These are phyloP conservation scores for Rhinoptilus africanus DNA, from an alignment of 2,113 vertebrate species.

Conservation along the genomic window DNA sequence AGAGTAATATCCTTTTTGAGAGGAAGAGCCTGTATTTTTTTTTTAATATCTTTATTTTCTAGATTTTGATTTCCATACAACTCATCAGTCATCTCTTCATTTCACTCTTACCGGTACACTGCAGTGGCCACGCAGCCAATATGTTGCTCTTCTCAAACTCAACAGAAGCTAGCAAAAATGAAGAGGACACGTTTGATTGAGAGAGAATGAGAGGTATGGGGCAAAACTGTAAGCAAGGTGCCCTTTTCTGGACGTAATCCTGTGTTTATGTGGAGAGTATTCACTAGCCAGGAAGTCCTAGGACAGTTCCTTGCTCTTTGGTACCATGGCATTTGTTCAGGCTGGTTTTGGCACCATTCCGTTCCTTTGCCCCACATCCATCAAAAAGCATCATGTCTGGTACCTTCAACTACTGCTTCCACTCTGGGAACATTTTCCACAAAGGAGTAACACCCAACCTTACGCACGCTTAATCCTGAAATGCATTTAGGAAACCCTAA, in stretches of 20 bases:
- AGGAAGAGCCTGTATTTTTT: not conserved
- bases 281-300: not conserved
- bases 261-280: not conserved
- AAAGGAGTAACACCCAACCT: not conserved
- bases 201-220: not conserved
- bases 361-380: not conserved
- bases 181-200: not conserved
- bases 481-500: not conserved
- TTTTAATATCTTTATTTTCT: not conserved
- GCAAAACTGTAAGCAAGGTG: not conserved
- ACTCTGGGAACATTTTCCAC: not conserved
- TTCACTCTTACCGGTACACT: not conserved
- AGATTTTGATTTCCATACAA: not conserved
- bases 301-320: not conserved
- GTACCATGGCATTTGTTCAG: not conserved
- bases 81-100: not conserved
- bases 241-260: not conserved
- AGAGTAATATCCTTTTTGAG: not conserved
- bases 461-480: not conserved
- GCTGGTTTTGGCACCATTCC: not conserved
- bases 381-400: not conserved
- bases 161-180: slow-evolving; percentile 25
- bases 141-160: slow-evolving; percentile 21
- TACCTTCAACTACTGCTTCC: not conserved
- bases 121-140: not conserved